A percentile compares a stretch with the other conserved stretches of the same genome.
These are phyloP conservation scores for Trichogramma evanescens DNA, from an alignment of 2,888 invertebrate genomes.

Conservation along the genomic window DNA sequence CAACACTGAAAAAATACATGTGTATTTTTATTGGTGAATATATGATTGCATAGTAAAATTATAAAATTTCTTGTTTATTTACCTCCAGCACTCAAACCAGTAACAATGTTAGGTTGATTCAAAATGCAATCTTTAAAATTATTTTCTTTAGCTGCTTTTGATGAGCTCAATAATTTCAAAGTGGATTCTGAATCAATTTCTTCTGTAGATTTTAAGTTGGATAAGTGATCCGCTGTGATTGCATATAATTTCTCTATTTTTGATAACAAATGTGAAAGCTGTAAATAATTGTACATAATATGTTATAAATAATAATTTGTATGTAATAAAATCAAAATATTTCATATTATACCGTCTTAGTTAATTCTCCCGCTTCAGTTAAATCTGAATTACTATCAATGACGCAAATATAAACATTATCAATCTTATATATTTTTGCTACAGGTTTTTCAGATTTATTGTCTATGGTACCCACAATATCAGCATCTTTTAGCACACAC, in stretches of 20 bases:
- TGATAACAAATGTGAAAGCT: constrained; percentile 34
- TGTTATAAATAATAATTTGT: constrained; percentile 4
- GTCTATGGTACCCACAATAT: constrained; percentile 32
- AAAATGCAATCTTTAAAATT: constrained; percentile 26
- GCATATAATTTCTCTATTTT: constrained; percentile 29
- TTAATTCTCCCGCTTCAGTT: constrained; percentile 33
- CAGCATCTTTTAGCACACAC: constrained; percentile 25
- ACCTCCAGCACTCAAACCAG: constrained; percentile 43
- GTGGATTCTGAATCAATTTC: constrained; percentile 28
- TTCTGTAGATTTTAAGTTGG: constrained; percentile 31
- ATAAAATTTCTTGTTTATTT: constrained; percentile 12
- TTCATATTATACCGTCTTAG: constrained; percentile 29
- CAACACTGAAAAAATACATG: constrained; percentile 32
- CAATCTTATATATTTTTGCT: constrained; percentile 31
- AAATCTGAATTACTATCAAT: constrained; percentile 32
- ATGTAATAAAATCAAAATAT: constrained; percentile 1
- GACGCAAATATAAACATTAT: constrained; percentile 31
- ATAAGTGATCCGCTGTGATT: constrained; percentile 34
- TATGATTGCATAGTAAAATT: constrained; percentile 5
- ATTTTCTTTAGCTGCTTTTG: constrained; percentile 24
- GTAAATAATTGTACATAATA: constrained; percentile 14
- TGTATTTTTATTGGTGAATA: constrained; percentile 18
- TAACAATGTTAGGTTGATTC: constrained; percentile 40
- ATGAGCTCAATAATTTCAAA: constrained; percentile 32
- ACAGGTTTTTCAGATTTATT: constrained; percentile 28